phyloP scores from a whole-genome alignment of 1,140 invertebrate genomes.

The Popillia japonica region DNA sequence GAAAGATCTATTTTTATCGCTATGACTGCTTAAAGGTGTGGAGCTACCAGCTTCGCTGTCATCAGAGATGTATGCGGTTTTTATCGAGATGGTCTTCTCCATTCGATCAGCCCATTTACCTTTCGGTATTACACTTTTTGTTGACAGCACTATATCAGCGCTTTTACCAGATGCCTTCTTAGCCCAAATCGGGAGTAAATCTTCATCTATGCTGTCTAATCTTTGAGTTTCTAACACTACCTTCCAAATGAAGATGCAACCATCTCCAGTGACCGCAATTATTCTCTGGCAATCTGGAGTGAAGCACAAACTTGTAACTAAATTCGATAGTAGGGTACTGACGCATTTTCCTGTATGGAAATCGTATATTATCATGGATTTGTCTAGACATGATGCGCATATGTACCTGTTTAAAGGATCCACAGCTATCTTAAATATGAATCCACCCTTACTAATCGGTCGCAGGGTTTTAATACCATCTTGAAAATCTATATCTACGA shows the following conservation, averaged over 20 bases:
- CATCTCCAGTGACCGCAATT: not conserved
- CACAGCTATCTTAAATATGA: not conserved
- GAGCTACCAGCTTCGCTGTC: not conserved
- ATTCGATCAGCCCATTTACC: conserved; percentile 19
- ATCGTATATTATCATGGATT: conserved; percentile 15
- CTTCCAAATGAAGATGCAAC: conserved; percentile 6
- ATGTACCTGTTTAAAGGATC: not conserved
- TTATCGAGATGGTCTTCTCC: conserved; percentile 11
- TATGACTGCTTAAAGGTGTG: conserved; percentile 11
- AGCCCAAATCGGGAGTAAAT: not conserved
- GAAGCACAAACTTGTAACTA: conserved; percentile 13
- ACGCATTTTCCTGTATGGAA: not conserved
- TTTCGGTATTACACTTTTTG: not conserved
- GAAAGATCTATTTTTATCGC: not conserved
- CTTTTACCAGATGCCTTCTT: not conserved
- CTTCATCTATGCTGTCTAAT: not conserved
- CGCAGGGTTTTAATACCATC: not conserved
- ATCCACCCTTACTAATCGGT: not conserved
- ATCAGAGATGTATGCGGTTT: not conserved
- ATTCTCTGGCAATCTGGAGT: not conserved
- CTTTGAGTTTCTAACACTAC: not conserved
- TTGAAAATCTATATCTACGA: not conserved
- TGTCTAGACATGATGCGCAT: not conserved
- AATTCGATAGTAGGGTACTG: not conserved
- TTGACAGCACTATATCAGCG: not conserved